phyloP scores from a whole-genome alignment of 2,888 invertebrate genomes.

The Argynnis bischoffii region DNA sequence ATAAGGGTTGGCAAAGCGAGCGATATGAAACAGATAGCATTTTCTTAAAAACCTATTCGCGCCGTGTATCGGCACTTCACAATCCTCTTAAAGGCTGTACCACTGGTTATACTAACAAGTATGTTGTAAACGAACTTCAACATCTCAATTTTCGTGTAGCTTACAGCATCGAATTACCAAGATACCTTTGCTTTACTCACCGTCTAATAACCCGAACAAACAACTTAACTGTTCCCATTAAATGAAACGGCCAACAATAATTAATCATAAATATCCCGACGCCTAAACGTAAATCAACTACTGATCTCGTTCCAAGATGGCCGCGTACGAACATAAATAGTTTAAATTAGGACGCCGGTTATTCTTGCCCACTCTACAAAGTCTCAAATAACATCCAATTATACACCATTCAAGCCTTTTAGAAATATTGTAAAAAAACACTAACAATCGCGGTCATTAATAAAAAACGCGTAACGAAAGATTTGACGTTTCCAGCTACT shows the following conservation, averaged over 20 bases:
- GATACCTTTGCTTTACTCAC: slow-evolving; percentile 2
- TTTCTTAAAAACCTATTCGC: too few relatives aligned
- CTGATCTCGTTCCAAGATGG: slow-evolving; percentile 69
- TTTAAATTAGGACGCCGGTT: slow-evolving; percentile 66
- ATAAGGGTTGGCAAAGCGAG: too few relatives aligned
- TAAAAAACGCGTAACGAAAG: slow-evolving; percentile 75
- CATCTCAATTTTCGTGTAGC: slow-evolving; percentile 16
- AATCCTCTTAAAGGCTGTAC: background rate
- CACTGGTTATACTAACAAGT: slow-evolving; percentile 7
- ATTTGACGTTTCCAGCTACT: slow-evolving; percentile 72
- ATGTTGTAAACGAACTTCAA: background rate
- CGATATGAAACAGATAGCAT: too few relatives aligned
- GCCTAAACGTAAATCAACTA: slow-evolving; percentile 66
- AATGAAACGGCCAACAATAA: slow-evolving; percentile 44
- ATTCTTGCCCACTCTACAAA: slow-evolving; percentile 71
- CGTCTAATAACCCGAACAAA: slow-evolving; percentile 19
- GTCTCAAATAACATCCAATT: slow-evolving; percentile 81
- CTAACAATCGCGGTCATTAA: slow-evolving; percentile 77
- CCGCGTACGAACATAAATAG: slow-evolving; percentile 66
- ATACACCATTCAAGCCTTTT: slow-evolving; percentile 79
- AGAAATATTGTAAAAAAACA: slow-evolving; percentile 66
- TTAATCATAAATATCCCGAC: slow-evolving; percentile 66
- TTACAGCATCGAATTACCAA: slow-evolving; percentile 15
- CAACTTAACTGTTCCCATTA: slow-evolving; percentile 20
- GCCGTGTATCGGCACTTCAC: too few relatives aligned